Evolutionary conservation across 2,888 invertebrate genomes (phyloP), one percentile per base, ranked within the genome.

Genomic region (Lydus trimaculatus): DNA sequence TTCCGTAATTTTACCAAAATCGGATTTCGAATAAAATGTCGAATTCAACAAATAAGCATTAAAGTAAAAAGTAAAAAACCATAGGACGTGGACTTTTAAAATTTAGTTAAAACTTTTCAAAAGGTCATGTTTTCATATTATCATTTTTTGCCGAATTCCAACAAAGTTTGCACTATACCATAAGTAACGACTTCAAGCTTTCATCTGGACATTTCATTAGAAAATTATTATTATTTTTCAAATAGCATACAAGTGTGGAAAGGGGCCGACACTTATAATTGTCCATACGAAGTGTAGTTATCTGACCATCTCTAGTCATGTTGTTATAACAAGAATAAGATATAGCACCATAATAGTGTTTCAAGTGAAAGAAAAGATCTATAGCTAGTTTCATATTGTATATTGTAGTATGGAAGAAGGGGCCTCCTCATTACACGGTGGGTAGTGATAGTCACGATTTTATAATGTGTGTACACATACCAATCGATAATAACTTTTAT

Each of bases 391-490:
- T 48, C n/a, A 20, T 48, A 48, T 7, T 48, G 20, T 20, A 20
- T 48, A 20, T 48, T 60, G 52, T 52, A 48, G 56, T 58, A 70
- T 66, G 69, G 71, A 65, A 64, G 69, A 73, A 74, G 76, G 79
- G 81, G 80, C 83, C 82, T 82, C 83, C 82, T 85, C 84, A 85
- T 85, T 85, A 85, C 84, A 83, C 83, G 83, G 84, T 85, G 84
- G 85, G 85, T 81, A 84, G 84, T 80, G 82, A 82, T 81, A 78
- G 83, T 85, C 85, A 85, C 85, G 85, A 84, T 81, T 81, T 78
- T 77, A 77, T 82, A 83, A 84, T 84, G 83, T 84, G 83, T 84
- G 83, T 83, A 83, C 83, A 84, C 81, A 84, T 83, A 82, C 82
- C 81, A 79, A 75, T 80, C 79, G 82, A 83, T 84, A 84, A 84